Base-by-base conservation (phyloP, 37 sponge, comb jelly and placozoan genomes). In the Halisarca cf. caerulea region DNA sequence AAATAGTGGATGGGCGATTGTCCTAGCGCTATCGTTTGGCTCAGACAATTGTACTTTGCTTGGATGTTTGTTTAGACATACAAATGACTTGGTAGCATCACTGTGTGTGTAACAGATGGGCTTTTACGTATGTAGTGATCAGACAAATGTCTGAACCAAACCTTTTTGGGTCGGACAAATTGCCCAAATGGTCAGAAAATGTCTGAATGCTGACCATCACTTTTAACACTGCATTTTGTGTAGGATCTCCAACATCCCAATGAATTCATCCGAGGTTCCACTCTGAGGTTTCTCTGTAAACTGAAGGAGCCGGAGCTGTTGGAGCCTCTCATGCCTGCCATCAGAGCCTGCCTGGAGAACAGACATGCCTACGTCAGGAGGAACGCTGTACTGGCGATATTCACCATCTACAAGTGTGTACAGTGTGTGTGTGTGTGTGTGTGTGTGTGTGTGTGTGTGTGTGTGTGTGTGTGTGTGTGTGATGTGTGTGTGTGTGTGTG, bases 291-390 rank as follows among this genome's bases (percentile, higher is more conserved):
- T 86, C 85, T 99, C 59, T 97, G 99, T 79, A 99, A 99, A 75
- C 85, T 99, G 72, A 97, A 92, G 79, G 99, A 99, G 62, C 90
- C 99, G 14, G 99, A 99, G 59, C 88, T 99, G 30, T 83, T 99
- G 72, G 99, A 99, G 80, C 99, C 99, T 5, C 92, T 99, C 62
- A 99, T 99, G 99, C 99, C 99, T 3, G 82, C 97, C 82, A 99
- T 99, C 78, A 80, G 95, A 41, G 84, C 90, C 58, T 99, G 99
- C 81, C 89, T 99, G 54, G 99, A 99, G 47, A 87, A 97, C 84
- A 86, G 94, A 33, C 98, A 99, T 81, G 94, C 97, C 42, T 99
- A 99, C 73, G 99, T 99, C 21, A 85, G 99, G 47, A 89, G 99
- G 80, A 99, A 99, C 62, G 99, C 99, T 39, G 99, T 99, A 15